Conservation (phyloP, 2,113 vertebrate species). For the Syngnathoides biaculeatus region DNA sequence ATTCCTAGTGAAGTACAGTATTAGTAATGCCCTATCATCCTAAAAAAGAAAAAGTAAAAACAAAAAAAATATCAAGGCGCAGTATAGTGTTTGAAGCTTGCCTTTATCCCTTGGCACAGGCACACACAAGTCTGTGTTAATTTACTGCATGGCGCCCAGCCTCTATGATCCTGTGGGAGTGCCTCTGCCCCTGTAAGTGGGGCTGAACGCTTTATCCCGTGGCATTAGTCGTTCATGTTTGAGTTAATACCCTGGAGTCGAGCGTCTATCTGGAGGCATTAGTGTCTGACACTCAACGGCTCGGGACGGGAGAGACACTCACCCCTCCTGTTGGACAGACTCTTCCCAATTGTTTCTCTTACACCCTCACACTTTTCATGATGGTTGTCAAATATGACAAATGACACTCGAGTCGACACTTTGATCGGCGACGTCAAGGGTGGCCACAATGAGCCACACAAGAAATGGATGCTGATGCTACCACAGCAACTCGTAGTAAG, state of each 20-base stretch:
- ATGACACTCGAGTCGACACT: not conserved
- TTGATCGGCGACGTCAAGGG: not conserved
- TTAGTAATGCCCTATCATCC: not conserved
- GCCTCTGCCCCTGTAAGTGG: constrained; percentile 63
- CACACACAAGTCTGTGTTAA: constrained; percentile 46
- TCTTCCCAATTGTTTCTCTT: constrained; percentile 22
- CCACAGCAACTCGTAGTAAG: not conserved
- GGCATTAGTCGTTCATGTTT: constrained; percentile 71
- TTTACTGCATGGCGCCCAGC: constrained; percentile 59
- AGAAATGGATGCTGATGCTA: not conserved
- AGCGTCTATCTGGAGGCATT: constrained; percentile 63
- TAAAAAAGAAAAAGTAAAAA: not conserved
- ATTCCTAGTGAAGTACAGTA: not conserved
- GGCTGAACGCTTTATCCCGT: constrained; percentile 66
- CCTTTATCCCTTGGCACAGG: constrained; percentile 45
- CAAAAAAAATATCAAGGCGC: constrained; percentile 15
- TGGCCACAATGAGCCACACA: not conserved
- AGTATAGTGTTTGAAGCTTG: constrained; percentile 23
- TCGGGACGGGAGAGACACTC: constrained; percentile 43
- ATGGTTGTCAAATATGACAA: constrained; percentile 33
- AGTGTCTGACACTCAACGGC: constrained; percentile 62
- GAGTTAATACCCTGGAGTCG: constrained; percentile 71
- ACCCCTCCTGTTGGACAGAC: constrained; percentile 26
- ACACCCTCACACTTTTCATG: constrained; percentile 31
- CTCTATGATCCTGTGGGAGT: constrained; percentile 60